Percentiles rank a stretch among this genome's conserved stretches.
Conservation (phyloP, 2,888 invertebrate species). For the Drosophila kambysellisi region DNA sequence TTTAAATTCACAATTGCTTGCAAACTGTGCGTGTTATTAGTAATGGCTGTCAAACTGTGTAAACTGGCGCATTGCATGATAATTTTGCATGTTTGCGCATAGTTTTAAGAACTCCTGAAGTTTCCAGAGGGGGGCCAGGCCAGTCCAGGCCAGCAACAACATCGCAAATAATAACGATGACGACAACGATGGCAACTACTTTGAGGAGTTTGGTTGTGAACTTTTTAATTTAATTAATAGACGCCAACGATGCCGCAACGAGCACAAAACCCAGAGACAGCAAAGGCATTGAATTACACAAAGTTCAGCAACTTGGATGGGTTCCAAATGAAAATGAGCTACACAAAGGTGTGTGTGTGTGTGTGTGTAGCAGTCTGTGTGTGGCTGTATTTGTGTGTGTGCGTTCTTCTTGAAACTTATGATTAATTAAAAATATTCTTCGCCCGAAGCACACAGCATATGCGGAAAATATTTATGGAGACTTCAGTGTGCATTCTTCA, state of each 20-base stretch:
- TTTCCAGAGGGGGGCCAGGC: neutral
- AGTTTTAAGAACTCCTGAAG: constrained; percentile 54
- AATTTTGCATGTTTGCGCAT: constrained; percentile 68
- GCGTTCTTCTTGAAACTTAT: constrained; percentile 66
- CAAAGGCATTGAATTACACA: constrained; percentile 64
- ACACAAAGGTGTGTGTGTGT: constrained; percentile 15
- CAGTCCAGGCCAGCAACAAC: constrained; percentile 9
- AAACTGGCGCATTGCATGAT: constrained; percentile 45
- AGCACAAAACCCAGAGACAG: constrained; percentile 45
- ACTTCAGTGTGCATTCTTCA: constrained; percentile 4
- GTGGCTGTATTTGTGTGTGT: constrained; percentile 14
- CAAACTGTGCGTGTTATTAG: constrained; percentile 3
- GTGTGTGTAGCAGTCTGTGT: constrained; percentile 16
- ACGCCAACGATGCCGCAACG: constrained; percentile 57
- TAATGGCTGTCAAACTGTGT: constrained; percentile 45
- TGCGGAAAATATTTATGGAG: constrained; percentile 49
- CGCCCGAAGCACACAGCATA: neutral
- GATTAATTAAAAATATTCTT: constrained; percentile 73
- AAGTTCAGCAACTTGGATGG: constrained; percentile 50
- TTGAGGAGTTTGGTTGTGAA: constrained; percentile 55
- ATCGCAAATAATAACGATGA: constrained; percentile 3
- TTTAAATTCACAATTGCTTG: neutral
- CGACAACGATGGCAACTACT: constrained; percentile 15
- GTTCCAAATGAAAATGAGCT: constrained; percentile 51
- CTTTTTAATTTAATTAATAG: constrained; percentile 81